phyloP scores from a whole-genome alignment of 2,888 invertebrate species.

The Calameuta pallipes region DNA sequence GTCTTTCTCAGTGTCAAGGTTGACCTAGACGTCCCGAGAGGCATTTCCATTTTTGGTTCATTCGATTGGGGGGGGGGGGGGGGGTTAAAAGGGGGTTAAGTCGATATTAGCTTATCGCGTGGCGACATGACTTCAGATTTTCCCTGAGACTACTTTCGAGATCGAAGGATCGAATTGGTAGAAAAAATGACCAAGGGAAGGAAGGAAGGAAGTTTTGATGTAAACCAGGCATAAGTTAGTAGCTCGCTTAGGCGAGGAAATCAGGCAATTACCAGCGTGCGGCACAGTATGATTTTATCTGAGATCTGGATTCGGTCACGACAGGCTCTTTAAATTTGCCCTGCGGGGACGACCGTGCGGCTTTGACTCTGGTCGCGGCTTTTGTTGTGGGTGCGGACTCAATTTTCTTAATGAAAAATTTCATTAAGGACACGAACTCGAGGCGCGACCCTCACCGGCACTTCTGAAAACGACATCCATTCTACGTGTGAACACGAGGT shows the following conservation, averaged over 20 bases:
- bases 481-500: too few relatives aligned
- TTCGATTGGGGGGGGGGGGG: too few relatives aligned
- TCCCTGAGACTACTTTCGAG: slow-evolving; percentile 17
- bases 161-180: too few relatives aligned
- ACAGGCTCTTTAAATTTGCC: not conserved
- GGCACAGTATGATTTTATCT: slow-evolving; percentile 9
- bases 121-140: slow-evolving; percentile 7
- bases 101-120: too few relatives aligned
- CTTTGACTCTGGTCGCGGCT: too few relatives aligned
- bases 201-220: not conserved
- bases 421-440: slow-evolving; percentile 2
- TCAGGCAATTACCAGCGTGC: slow-evolving; percentile 11
- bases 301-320: slow-evolving; percentile 13
- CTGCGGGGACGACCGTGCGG: not conserved
- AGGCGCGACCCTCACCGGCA: not conserved
- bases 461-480: not conserved
- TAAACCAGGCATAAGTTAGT: slow-evolving; percentile 1
- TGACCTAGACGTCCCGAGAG: slow-evolving; percentile 37
- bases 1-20: slow-evolving; percentile 55
- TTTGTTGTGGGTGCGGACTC: too few relatives aligned
- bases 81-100: too few relatives aligned
- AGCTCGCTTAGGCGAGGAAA: slow-evolving; percentile 15
- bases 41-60: not conserved
- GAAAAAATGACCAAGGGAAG: not conserved
- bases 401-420: slow-evolving; percentile 2